These are phyloP conservation scores for Tetrax tetrax DNA, from an alignment of 2,113 vertebrate species.

Conservation along the genomic window DNA sequence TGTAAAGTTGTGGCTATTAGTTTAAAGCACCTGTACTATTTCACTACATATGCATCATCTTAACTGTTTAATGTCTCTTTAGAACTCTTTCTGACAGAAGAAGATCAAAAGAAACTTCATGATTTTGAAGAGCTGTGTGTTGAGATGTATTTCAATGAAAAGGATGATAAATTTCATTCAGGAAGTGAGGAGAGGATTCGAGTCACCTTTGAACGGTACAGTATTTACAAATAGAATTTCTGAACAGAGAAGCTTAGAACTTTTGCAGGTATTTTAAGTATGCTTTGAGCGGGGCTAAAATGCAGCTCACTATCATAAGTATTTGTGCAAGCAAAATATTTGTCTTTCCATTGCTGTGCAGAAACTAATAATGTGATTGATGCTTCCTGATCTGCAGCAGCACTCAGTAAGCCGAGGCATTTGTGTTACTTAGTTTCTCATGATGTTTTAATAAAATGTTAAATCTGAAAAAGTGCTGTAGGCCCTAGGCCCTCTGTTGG, in stretches of 20 bases:
- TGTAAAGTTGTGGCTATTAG: neutral
- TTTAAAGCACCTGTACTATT: neutral
- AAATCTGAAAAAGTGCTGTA: neutral
- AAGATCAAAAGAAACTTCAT: conserved; percentile 99
- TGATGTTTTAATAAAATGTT: neutral
- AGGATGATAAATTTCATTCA: conserved; percentile 95
- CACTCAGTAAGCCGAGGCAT: neutral
- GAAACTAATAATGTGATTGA: neutral
- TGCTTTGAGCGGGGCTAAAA: neutral
- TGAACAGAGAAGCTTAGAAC: neutral
- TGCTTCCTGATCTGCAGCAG: neutral
- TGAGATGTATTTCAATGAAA: conserved; percentile 98
- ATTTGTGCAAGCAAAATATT: neutral
- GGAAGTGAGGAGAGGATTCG: conserved; percentile 96
- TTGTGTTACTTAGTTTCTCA: neutral
- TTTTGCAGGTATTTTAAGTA: neutral
- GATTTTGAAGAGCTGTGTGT: conserved; percentile 99
- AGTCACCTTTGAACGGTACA: conserved; percentile 94
- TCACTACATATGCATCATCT: neutral
- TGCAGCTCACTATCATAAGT: neutral
- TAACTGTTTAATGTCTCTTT: neutral
- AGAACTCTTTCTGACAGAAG: conserved; percentile 97
- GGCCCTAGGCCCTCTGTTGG: neutral
- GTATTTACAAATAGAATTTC: neutral
- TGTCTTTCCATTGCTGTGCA: neutral